These are phyloP conservation scores for Caenorhabditis brenneri DNA, from an alignment of 1,140 invertebrate genomes.

Conservation along the genomic window DNA sequence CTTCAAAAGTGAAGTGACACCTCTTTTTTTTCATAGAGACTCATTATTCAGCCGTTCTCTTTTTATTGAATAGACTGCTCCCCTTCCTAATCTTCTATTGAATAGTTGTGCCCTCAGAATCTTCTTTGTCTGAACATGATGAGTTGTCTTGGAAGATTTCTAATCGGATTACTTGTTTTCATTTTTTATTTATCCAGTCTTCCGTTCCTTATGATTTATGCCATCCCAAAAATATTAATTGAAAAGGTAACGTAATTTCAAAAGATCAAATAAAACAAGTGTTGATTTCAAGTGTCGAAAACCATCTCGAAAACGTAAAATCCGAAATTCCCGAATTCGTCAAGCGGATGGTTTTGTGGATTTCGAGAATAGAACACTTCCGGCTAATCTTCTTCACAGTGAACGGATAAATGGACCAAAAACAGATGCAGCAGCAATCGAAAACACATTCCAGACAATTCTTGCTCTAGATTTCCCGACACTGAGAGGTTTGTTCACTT, in stretches of 20 bases:
- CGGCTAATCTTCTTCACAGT: neutral
- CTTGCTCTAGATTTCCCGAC: neutral
- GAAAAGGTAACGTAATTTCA: neutral
- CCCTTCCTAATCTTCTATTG: neutral
- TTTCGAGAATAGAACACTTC: neutral
- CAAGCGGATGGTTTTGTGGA: neutral
- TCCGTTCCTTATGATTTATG: neutral
- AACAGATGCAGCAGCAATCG: neutral
- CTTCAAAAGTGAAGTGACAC: neutral
- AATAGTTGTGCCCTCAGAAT: no score
- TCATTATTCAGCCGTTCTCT: no score
- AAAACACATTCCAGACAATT: neutral
- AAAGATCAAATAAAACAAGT: no score
- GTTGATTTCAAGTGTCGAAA: constrained; percentile 31
- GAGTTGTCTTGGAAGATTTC: neutral
- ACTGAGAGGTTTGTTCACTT: neutral
- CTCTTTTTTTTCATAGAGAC: no score
- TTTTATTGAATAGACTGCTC: neutral
- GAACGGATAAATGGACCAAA: neutral
- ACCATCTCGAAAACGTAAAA: neutral
- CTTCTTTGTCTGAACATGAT: neutral
- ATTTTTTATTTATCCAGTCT: neutral
- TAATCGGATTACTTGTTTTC: neutral
- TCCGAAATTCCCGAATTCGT: neutral
- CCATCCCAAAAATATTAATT: neutral